A percentile compares a stretch with the other conserved stretches of the same genome.
phyloP scores from a whole-genome alignment of 2,113 vertebrate genomes.

The Polypterus senegalus region DNA sequence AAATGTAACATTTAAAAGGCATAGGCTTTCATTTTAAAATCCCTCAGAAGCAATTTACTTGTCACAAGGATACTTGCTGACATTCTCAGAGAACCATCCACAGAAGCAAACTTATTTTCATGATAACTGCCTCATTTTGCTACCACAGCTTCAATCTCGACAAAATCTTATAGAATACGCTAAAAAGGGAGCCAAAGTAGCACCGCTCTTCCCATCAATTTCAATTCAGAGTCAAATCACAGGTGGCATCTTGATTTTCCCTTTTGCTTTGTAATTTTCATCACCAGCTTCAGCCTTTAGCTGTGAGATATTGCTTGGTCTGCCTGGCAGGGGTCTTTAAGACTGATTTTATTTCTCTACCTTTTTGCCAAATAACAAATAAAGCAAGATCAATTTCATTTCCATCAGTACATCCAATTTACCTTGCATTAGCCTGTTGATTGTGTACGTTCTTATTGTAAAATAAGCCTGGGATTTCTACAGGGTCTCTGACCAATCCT shows the following conservation, averaged over 20 bases:
- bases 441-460: neutral
- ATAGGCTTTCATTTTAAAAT: constrained; percentile 30
- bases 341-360: constrained; percentile 15
- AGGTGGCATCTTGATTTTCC: constrained; percentile 36
- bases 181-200: constrained; percentile 26
- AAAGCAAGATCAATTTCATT: constrained; percentile 17
- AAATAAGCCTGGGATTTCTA: neutral
- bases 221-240: constrained; percentile 39
- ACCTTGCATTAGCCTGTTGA: constrained; percentile 18
- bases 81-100: constrained; percentile 33
- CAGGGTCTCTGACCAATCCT: neutral
- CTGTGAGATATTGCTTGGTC: constrained; percentile 27
- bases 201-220: constrained; percentile 24
- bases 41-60: constrained; percentile 46
- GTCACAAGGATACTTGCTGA: constrained; percentile 30
- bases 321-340: constrained; percentile 17
- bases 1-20: constrained; percentile 18
- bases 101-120: constrained; percentile 36
- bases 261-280: constrained; percentile 34
- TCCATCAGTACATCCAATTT: constrained; percentile 23
- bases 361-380: constrained; percentile 28
- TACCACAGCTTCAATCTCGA: constrained; percentile 25
- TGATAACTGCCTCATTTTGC: constrained; percentile 26
- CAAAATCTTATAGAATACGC: constrained; percentile 19
- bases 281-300: constrained; percentile 28